Percentiles rank a stretch among this genome's conserved stretches.
Conservation (phyloP, 2,113 vertebrate species). For the Xyrauchen texanus region DNA sequence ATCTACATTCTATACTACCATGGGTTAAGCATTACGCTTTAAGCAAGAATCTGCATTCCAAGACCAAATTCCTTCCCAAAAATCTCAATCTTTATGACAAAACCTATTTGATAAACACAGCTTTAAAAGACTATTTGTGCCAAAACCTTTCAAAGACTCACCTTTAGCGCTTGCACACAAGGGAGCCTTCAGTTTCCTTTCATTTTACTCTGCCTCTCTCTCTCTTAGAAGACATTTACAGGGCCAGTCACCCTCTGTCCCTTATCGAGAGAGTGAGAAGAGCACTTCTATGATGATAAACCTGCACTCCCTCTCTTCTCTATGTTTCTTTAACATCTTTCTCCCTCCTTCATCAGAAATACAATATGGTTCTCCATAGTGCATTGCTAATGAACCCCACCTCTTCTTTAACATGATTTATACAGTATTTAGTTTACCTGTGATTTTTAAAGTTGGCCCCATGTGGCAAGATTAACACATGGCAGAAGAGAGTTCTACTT, state of each 20-base stretch:
- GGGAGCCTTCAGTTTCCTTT: neutral
- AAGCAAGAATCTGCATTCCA: neutral
- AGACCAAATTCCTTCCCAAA: neutral
- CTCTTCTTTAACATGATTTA: conserved; percentile 17
- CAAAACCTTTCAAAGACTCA: conserved; percentile 26
- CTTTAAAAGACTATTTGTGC: conserved; percentile 30
- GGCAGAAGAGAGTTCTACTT: neutral
- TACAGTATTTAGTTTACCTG: conserved; percentile 42
- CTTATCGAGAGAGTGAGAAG: neutral
- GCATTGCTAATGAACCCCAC: conserved; percentile 18
- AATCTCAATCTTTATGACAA: neutral
- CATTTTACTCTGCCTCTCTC: neutral
- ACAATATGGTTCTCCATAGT: conserved; percentile 5
- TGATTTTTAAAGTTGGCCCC: conserved; percentile 23
- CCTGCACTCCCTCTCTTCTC: neutral
- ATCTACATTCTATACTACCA: neutral
- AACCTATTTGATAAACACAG: neutral
- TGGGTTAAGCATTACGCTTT: neutral
- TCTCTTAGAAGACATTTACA: conserved; percentile 14
- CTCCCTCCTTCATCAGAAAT: conserved; percentile 30
- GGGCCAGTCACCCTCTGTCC: conserved; percentile 8
- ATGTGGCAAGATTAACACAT: conserved; percentile 36
- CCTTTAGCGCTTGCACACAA: conserved; percentile 6
- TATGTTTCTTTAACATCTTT: neutral
- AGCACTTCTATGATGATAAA: conserved; percentile 28